Conservation (phyloP, 2,113 vertebrate genomes). For the Setophaga petechia region DNA sequence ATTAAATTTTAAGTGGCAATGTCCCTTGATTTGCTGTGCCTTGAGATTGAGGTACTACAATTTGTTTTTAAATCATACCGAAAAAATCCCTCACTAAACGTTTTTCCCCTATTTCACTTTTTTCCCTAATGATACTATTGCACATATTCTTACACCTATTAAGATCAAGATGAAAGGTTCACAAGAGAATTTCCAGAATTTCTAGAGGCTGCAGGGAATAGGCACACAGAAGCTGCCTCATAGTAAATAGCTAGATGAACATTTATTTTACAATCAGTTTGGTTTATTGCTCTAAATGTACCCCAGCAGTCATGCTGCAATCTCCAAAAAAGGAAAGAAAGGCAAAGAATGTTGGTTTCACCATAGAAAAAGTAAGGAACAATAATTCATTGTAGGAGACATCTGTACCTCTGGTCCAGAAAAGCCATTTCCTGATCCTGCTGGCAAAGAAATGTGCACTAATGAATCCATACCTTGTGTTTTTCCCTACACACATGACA, state of each 20-base stretch:
- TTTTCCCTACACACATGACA: neutral
- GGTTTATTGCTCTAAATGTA: neutral
- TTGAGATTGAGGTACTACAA: neutral
- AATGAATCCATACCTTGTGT: neutral
- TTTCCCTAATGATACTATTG: neutral
- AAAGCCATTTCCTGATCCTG: neutral
- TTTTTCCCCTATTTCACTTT: rapidly evolving
- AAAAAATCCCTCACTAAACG: neutral
- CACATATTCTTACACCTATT: neutral
- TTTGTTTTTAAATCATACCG: neutral
- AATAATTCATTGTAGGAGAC: neutral
- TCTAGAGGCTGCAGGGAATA: neutral
- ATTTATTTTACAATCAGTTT: neutral
- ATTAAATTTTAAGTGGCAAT: neutral
- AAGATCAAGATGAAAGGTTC: neutral
- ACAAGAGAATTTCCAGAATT: neutral
- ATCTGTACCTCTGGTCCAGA: neutral
- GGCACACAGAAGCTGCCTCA: neutral
- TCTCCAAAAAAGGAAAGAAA: neutral
- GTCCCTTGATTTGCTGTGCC: neutral
- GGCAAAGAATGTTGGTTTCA: neutral
- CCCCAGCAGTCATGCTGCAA: neutral
- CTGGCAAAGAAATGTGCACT: neutral
- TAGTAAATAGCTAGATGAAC: neutral
- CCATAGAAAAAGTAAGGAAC: neutral